Evolutionary conservation across 2,888 invertebrate species (phyloP).

Genomic region (Eupelmus urozonus): DNA sequence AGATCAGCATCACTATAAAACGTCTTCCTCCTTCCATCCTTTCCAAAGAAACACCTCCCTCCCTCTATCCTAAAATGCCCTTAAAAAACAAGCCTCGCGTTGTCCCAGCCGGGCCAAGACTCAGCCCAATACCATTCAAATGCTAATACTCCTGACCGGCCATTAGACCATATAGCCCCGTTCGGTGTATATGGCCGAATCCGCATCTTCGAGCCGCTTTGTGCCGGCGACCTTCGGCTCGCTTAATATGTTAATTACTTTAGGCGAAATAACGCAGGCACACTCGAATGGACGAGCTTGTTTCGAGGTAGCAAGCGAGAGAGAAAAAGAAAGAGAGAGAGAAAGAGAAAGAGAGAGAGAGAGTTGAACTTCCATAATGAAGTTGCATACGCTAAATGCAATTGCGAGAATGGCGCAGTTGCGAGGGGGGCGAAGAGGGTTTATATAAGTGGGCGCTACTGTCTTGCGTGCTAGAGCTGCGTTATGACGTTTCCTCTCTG

Average conservation of each 20-base stretch:
- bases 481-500: constrained; percentile 20
- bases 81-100: too few species aligned
- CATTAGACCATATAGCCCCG: constrained; percentile 62
- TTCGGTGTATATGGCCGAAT: not conserved
- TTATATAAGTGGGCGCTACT: not conserved
- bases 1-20: too few species aligned
- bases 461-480: not conserved
- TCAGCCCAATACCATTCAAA: constrained; percentile 69
- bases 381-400: constrained; percentile 50
- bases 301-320: not conserved
- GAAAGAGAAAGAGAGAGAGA: not conserved
- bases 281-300: constrained; percentile 15
- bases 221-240: constrained; percentile 36
- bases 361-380: constrained; percentile 38
- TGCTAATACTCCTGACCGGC: constrained; percentile 69
- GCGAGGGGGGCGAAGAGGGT: not conserved
- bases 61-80: too few species aligned
- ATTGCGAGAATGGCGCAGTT: constrained; percentile 28
- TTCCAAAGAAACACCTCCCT: too few species aligned
- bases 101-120: too few species aligned
- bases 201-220: constrained; percentile 13
- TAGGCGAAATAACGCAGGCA: constrained; percentile 22
- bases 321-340: not conserved
- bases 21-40: too few species aligned
- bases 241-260: constrained; percentile 58